These are phyloP conservation scores for Shargacucullia verbasci DNA, from an alignment of 2,888 invertebrate species.

Conservation along the genomic window DNA sequence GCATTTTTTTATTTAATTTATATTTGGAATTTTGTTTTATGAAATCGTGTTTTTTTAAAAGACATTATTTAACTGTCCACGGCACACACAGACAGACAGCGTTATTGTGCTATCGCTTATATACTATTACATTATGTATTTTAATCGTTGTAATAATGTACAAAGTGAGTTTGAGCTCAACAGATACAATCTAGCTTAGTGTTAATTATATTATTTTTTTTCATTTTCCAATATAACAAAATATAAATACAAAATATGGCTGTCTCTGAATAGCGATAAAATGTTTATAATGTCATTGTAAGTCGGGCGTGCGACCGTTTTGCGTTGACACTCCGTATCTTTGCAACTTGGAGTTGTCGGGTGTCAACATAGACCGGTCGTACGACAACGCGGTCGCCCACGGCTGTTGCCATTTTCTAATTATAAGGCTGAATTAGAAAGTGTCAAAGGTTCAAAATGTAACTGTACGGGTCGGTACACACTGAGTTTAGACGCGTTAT, in stretches of 20 bases:
- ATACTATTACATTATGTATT: slow-evolving; percentile 75
- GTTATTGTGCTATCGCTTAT: slow-evolving; percentile 79
- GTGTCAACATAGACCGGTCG: slow-evolving; percentile 29
- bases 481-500: slow-evolving; percentile 61
- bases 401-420: slow-evolving; percentile 83
- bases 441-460: slow-evolving; percentile 67
- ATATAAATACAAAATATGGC: slow-evolving; percentile 69
- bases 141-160: slow-evolving; percentile 85
- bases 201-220: slow-evolving; percentile 66
- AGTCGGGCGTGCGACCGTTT: slow-evolving; percentile 46
- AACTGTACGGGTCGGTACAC: slow-evolving; percentile 59
- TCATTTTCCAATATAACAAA: slow-evolving; percentile 59
- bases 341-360: slow-evolving; percentile 10
- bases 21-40: slow-evolving; percentile 59
- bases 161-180: slow-evolving; percentile 88
- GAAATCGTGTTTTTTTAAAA: slow-evolving; percentile 66
- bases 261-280: slow-evolving; percentile 71
- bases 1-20: slow-evolving; percentile 62
- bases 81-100: slow-evolving; percentile 48
- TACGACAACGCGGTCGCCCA: slow-evolving; percentile 74
- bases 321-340: slow-evolving; percentile 48
- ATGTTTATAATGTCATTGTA: slow-evolving; percentile 67
- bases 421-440: slow-evolving; percentile 88
- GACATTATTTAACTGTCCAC: slow-evolving; percentile 64
- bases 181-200: slow-evolving; percentile 84